phyloP scores from a whole-genome alignment of 2,113 vertebrate genomes.

The Orientallactaga bullata region DNA sequence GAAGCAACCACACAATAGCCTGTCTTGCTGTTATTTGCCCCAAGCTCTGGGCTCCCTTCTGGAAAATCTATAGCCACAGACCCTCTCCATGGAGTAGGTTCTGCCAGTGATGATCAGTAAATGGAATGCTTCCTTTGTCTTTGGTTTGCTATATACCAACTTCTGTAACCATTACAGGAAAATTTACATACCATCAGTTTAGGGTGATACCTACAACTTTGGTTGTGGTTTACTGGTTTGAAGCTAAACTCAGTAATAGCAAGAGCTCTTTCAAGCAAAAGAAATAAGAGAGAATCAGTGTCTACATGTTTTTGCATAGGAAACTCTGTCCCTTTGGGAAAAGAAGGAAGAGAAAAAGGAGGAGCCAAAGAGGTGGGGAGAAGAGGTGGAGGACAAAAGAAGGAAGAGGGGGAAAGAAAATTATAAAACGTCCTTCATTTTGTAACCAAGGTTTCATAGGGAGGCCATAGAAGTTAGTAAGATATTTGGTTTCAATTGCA shows the following conservation, averaged over 20 bases:
- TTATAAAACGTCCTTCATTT: background rate
- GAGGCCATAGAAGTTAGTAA: background rate
- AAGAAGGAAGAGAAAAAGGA: background rate
- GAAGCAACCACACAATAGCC: background rate
- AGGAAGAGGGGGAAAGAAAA: background rate
- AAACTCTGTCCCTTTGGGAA: background rate
- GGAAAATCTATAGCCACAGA: background rate
- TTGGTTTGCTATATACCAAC: background rate
- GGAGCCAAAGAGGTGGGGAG: fast-evolving
- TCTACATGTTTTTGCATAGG: background rate
- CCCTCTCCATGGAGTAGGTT: background rate
- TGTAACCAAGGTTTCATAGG: background rate
- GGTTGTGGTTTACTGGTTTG: too few species aligned
- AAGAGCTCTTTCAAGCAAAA: background rate
- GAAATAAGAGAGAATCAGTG: background rate
- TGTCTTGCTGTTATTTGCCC: background rate
- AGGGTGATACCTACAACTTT: background rate
- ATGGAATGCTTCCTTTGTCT: background rate
- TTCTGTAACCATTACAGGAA: slow-evolving; percentile 31
- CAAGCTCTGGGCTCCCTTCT: background rate
- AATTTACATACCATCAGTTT: background rate
- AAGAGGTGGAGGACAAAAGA: background rate
- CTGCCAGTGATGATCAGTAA: background rate
- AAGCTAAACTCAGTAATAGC: background rate
- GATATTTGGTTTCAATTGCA: background rate